phyloP scores from a whole-genome alignment of 1,140 invertebrate genomes.

The Apis dorsata region DNA sequence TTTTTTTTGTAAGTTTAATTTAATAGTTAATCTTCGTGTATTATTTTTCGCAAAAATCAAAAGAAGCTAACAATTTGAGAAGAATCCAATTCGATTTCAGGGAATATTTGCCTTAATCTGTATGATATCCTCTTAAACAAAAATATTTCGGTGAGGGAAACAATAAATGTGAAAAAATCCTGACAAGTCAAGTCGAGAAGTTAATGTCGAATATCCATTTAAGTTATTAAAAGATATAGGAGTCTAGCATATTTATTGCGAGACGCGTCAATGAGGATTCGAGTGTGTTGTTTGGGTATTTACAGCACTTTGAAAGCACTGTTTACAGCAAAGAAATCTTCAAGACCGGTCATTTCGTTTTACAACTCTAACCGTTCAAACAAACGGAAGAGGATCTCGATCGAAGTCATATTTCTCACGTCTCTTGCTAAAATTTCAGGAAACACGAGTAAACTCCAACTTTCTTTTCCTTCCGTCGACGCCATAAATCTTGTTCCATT shows the following conservation, averaged over 20 bases:
- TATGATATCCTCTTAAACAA: not conserved
- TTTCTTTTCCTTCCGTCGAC: not conserved
- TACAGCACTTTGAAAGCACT: not conserved
- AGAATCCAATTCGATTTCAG: no score
- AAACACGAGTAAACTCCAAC: not conserved
- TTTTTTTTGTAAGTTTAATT: no score
- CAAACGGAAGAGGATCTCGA: not conserved
- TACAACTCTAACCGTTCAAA: constrained; percentile 7
- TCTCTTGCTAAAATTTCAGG: not conserved
- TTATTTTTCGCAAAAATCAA: no score
- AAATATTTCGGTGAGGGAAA: not conserved
- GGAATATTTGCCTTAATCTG: no score
- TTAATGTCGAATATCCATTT: constrained; percentile 18
- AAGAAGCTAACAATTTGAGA: no score
- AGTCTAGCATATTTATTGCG: constrained; percentile 22
- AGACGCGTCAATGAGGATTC: not conserved
- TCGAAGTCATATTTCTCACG: constrained; percentile 8
- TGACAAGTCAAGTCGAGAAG: not conserved
- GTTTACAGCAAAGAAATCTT: not conserved
- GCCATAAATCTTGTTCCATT: constrained; percentile 9
- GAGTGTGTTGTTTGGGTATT: not conserved
- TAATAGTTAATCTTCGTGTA: no score
- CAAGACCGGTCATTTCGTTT: not conserved
- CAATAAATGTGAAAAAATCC: constrained; percentile 1
- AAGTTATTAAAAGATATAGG: constrained; percentile 26